These are phyloP conservation scores for Ardeotis arabs DNA, from an alignment of 2,113 vertebrate species.

Conservation along the genomic window DNA sequence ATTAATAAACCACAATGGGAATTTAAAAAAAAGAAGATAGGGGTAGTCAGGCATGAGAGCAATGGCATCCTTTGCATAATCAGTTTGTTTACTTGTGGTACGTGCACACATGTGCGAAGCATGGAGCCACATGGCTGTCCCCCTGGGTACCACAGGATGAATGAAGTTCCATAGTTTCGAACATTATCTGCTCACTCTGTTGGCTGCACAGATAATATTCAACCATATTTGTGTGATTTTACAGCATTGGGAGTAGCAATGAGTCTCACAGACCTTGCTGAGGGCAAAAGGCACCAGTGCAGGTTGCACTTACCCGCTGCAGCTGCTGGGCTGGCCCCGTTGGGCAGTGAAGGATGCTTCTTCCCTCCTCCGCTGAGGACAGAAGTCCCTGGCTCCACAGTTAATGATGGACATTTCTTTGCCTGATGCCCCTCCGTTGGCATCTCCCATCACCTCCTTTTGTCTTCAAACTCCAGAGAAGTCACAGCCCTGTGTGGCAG, in stretches of 20 bases:
- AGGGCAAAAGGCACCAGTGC: background rate
- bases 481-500: background rate
- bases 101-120: rapidly evolving
- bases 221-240: background rate
- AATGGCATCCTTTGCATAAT: background rate
- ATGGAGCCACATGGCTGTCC: rapidly evolving
- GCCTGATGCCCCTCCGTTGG: background rate
- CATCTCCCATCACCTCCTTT: background rate
- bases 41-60: background rate
- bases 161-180: background rate
- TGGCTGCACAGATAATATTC: background rate
- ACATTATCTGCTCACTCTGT: background rate
- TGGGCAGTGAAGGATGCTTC: background rate
- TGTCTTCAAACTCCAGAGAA: background rate
- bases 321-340: background rate
- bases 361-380: background rate
- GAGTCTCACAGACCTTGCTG: background rate
- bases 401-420: background rate
- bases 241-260: background rate
- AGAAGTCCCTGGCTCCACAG: background rate
- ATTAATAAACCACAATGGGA: background rate
- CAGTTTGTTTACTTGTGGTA: background rate
- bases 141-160: background rate
- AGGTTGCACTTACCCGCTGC: background rate
- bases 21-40: background rate